These are phyloP conservation scores for Clostera curtula DNA, from an alignment of 2,888 invertebrate genomes.

Conservation along the genomic window DNA sequence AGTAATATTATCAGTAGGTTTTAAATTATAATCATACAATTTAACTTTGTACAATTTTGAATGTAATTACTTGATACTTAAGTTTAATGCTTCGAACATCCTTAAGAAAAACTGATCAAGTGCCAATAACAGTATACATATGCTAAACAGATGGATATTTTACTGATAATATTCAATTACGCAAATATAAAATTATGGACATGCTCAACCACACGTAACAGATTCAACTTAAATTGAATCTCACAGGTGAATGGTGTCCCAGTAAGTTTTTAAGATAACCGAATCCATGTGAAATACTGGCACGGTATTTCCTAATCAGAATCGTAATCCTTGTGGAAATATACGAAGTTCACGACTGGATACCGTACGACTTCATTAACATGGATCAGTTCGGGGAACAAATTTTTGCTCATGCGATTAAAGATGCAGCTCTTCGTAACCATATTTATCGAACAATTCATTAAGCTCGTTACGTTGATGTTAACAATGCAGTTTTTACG, in stretches of 20 bases:
- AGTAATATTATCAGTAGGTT: too few relatives aligned
- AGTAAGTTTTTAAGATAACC: slow-evolving; percentile 31
- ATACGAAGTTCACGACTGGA: slow-evolving; percentile 16
- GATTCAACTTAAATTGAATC: slow-evolving; percentile 54
- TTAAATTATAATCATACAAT: too few relatives aligned
- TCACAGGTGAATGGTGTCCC: slow-evolving; percentile 47
- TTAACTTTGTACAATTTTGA: too few relatives aligned
- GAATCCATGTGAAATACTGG: slow-evolving; percentile 40
- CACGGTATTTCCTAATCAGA: slow-evolving; percentile 26
- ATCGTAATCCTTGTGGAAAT: slow-evolving; percentile 18
- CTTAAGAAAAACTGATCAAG: too few relatives aligned
- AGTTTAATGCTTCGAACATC: too few relatives aligned
- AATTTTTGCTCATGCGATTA: too few relatives aligned
- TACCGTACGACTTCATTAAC: slow-evolving; percentile 32
- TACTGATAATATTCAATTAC: slow-evolving; percentile 8
- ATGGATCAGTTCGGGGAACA: slow-evolving; percentile 43
- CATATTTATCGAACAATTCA: too few relatives aligned
- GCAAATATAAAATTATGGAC: slow-evolving; percentile 19
- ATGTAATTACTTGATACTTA: too few relatives aligned
- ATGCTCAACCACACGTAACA: slow-evolving; percentile 39
- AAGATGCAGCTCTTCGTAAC: too few relatives aligned
- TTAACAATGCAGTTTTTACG: too few relatives aligned
- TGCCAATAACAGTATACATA: too few relatives aligned
- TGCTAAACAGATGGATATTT: not conserved
- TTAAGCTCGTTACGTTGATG: too few relatives aligned